These are phyloP conservation scores for Meandrina meandrites DNA, from an alignment of 92 coral and sea anemone species.

Conservation along the genomic window DNA sequence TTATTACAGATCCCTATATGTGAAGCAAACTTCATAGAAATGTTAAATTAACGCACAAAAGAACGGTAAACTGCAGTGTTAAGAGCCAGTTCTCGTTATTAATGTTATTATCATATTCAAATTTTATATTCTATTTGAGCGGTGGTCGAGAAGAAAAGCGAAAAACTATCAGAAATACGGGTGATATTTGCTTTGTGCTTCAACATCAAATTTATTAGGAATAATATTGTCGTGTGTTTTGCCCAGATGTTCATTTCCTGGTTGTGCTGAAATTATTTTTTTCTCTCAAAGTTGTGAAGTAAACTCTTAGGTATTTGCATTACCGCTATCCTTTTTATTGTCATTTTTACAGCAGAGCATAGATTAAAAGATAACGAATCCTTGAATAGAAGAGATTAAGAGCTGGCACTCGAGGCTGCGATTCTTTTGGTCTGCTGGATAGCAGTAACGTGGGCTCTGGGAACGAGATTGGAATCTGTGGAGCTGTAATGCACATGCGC, in stretches of 20 bases:
- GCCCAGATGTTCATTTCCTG: not conserved
- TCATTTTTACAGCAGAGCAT: not conserved
- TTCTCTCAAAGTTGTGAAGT: not conserved
- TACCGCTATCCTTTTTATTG: not conserved
- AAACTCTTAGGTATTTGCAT: not conserved
- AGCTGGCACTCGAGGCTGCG: not conserved
- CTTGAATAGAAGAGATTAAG: not conserved
- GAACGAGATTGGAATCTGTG: not conserved
- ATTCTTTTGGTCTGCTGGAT: not conserved
- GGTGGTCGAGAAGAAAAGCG: not conserved
- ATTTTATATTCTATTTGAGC: not conserved
- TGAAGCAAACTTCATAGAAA: constrained; percentile 3
- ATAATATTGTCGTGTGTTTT: not conserved
- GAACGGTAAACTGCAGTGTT: not conserved
- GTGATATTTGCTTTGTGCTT: not conserved
- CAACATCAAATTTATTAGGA: not conserved
- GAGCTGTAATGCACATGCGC: not conserved
- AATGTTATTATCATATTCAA: not conserved
- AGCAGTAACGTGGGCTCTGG: not conserved
- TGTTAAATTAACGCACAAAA: not conserved
- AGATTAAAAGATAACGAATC: not conserved
- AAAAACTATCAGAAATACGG: not conserved
- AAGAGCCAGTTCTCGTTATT: not conserved
- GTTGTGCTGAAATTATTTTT: not conserved
- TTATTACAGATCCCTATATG: not conserved